Percentiles rank a stretch among this genome's conserved stretches.
Conservation (phyloP, 2,888 invertebrate genomes). For the Bombyx huttoni region DNA sequence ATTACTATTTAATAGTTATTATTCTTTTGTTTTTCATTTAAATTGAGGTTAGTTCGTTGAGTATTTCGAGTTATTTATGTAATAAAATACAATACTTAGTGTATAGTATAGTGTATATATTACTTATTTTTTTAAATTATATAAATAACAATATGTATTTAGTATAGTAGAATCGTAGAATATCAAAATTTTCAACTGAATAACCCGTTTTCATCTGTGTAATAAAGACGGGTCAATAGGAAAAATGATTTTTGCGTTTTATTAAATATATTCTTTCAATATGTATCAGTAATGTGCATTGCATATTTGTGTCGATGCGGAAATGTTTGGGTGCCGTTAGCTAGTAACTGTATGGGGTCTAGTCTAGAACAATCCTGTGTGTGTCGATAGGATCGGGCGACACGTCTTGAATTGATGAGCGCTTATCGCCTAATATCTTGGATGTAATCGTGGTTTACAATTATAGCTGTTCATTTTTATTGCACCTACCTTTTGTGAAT, state of each 20-base stretch:
- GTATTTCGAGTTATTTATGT: no score
- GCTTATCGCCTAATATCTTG: constrained; percentile 12
- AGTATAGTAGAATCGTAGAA: no score
- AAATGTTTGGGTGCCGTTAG: constrained; percentile 60
- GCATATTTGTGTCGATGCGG: constrained; percentile 51
- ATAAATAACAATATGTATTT: no score
- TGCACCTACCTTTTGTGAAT: constrained; percentile 3
- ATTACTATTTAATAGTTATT: no score
- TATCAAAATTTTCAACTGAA: no score
- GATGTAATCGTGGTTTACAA: constrained; percentile 7
- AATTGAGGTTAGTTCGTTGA: no score
- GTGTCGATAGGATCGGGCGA: constrained; percentile 45
- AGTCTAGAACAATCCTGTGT: constrained; percentile 65
- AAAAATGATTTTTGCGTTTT: not conserved
- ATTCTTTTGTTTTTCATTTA: no score
- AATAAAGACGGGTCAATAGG: not conserved
- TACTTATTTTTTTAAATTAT: no score
- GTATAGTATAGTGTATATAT: no score
- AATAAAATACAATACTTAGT: no score
- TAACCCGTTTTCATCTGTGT: not conserved
- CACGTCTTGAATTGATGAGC: constrained; percentile 58
- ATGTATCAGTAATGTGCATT: constrained; percentile 28
- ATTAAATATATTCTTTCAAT: constrained; percentile 8
- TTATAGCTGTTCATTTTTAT: constrained; percentile 2
- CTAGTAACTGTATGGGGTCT: constrained; percentile 53